Evolutionary conservation across 2,888 invertebrate genomes (phyloP), one percentile per base, ranked within the genome.

Genomic region (Euphydryas editha): DNA sequence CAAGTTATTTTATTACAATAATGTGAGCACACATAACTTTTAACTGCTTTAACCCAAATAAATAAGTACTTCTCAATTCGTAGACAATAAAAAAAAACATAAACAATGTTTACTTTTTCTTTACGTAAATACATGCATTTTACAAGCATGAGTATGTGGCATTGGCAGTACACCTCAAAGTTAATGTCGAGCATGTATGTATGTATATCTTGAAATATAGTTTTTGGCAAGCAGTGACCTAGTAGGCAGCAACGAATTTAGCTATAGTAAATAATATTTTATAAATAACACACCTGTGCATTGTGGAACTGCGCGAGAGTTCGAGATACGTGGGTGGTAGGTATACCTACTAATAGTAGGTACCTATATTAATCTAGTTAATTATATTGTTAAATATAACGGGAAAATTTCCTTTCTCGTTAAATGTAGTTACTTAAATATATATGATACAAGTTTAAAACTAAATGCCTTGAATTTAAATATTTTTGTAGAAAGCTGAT

Each of bases 401-500:
- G 7, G 24, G 20, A 47, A 47, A 17, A 21, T 30, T 17, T 24
- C 21, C 24, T 24, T 24, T 24, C 21, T n/a, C 7, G 7, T 13
- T 7, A n/a, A 13, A n/a, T 24, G 8, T 39, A 10, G 11, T 2
- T 39, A 39, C 39, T 39, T 39, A 39, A n/a, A 5, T n/a, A 24
- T 24, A 51, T 11, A 24, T 5, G n/a, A 17, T 54, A 54, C 24
- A 10, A 30, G 10, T 30, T 54, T 5, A 10, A 54, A 54, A 24
- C 15, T 21, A 51, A 36, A 36, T 54, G 36, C 42, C 58, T 54
- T 51, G 30, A 58, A 5, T 36, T 24, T 47, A 57, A 61, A 62
- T 59, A 42, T 65, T 55, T 58, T 59, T 57, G 65, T 61, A 64
- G 59, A 73, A 71, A 70, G 80, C 80, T 88, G 85, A 90, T 88